phyloP scores from a whole-genome alignment of 2,888 invertebrate genomes.

The Myathropa florea region DNA sequence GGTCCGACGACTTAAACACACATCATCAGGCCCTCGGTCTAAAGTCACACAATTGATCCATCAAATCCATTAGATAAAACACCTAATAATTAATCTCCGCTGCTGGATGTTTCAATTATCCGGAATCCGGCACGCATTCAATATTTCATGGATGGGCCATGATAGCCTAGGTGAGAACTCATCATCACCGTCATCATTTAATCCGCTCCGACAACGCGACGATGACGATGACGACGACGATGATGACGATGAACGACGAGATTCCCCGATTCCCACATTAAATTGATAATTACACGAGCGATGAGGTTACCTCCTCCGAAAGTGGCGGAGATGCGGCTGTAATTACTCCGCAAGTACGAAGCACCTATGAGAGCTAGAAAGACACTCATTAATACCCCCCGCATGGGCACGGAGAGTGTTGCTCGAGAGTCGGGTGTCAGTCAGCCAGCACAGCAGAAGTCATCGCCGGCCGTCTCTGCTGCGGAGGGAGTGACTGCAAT shows the following conservation, averaged over 20 bases:
- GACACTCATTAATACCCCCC: conserved; percentile 50
- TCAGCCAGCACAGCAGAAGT: conserved; percentile 16
- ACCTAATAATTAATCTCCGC: conserved; percentile 64
- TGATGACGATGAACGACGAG: neutral
- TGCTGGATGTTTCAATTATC: conserved; percentile 66
- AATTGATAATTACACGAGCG: conserved; percentile 69
- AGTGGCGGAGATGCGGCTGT: conserved; percentile 27
- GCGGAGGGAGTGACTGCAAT: conserved; percentile 36
- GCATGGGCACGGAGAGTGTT: conserved; percentile 15
- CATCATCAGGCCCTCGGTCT: conserved; percentile 56
- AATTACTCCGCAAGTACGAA: conserved; percentile 51
- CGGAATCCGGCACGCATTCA: conserved; percentile 52
- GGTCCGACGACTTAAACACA: conserved; percentile 40
- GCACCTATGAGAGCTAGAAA: conserved; percentile 26
- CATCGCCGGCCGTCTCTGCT: conserved; percentile 5
- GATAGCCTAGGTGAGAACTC: conserved; percentile 60
- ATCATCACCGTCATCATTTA: conserved; percentile 25
- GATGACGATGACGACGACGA: neutral
- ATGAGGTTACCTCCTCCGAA: conserved; percentile 50
- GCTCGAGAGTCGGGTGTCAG: conserved; percentile 46
- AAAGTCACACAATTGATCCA: conserved; percentile 69
- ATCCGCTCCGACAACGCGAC: neutral
- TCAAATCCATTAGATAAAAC: conserved; percentile 67
- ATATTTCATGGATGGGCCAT: conserved; percentile 55
- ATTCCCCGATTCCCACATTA: conserved; percentile 58